Base-by-base conservation (phyloP, 2,888 invertebrate genomes). In the Drosophila borborema region DNA sequence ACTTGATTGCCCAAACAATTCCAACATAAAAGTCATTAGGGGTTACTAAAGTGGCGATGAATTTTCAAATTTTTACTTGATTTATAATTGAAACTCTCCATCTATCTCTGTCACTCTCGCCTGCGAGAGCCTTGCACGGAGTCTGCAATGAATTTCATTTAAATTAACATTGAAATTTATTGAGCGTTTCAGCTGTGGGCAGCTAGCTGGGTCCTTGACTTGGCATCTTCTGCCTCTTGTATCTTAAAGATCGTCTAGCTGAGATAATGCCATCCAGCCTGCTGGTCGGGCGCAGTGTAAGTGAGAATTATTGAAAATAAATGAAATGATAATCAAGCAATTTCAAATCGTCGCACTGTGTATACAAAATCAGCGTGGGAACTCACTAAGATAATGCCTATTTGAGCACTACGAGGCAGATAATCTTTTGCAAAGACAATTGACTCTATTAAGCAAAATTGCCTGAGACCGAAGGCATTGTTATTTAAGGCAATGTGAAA, bases 1-100 rank as follows among this genome's bases (percentile, higher is more conserved):
- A 77, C 89, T 86, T 86, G 90, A 86, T 86, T 86, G 85, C 85
- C 85, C 90, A 86, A 90, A 89, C 89, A 86, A 86, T 90, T 89
- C 59, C 77, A 59, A 90, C 82, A 91, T 83, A 86, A 84, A 86
- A 91, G 90, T 92, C 92, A 91, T 91, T 91, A 91, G 91, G 91
- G 91, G 89, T 92, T 89, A 91, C 92, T 85, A 93, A 91, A 92
- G 92, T 92, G 92, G 92, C 93, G 92, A 92, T 91, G 92, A 92
- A 92, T 93, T 92, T 91, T 77, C 79, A 88, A 86, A 90, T 81
- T 89, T 86, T 77, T 81, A 83, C 88, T 90, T 91, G 92, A 91
- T 92, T 91, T 91, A 92, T 92, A 91, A 85, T 81, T 72, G 81
- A 85, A 78, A 82, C 45, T 23, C 18, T 31, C 28, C 43, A 40